Evolutionary conservation across 2,888 invertebrate genomes (phyloP), one percentile per base, ranked within the genome.

Genomic region (Synanthedon formicaeformis): DNA sequence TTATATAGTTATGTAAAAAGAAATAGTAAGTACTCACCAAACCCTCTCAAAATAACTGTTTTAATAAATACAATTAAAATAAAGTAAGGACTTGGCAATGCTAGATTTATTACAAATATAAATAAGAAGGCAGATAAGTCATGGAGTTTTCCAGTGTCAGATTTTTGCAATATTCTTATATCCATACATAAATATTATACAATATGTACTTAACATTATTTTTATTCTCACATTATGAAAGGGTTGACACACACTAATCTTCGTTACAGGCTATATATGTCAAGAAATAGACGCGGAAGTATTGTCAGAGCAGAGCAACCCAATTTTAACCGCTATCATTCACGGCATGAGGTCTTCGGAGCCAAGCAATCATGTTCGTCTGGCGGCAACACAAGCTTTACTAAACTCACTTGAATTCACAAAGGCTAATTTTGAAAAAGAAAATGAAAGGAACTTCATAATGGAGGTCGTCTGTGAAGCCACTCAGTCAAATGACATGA

Each of bases 381-480:
- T 98, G 52, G 99, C 99, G 48, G 99, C 99, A 23, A 99, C 98
- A 5, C 97, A 94, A 65, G 99, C 99, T 2, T 89, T 99, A 34
- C 90, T 96, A 51, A 99, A 99, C 83, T 99, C 99, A 0, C 86
- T 99, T 53, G 99, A 99, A 87, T 99, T 99, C 74, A 99, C 99
- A 13, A 95, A 96, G 86, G 96, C 96, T 40, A 99, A 99, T 87
- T 99, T 99, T 84, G 98, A 98, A 66, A 96, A 96, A 75, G 98
- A 98, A 89, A 91, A 94, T 55, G 99, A 99, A 83, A 90, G 99
- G 60, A 97, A 99, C 83, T 98, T 97, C 76, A 99, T 99, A 54
- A 99, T 99, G 99, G 98, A 99, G 88, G 97, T 98, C 52, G 98
- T 99, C 6, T 99, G 99, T 88, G 98, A 99, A 87, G 97, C 99